Conservation (phyloP, 2,888 invertebrate genomes). For the Pristionchus exspectatus region DNA sequence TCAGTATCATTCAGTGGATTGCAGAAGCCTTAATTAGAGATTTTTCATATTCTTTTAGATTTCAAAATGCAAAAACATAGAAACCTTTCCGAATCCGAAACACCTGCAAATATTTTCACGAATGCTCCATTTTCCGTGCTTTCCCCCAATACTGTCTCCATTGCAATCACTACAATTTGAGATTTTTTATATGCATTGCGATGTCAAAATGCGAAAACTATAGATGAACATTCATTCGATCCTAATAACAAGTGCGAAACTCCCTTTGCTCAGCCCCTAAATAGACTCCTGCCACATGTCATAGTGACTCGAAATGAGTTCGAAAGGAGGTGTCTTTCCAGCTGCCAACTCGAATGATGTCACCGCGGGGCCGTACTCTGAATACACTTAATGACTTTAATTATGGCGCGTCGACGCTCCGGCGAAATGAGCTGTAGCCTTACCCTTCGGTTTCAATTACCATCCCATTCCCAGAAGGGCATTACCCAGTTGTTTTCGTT, state of each 20-base stretch:
- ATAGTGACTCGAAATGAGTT: background rate
- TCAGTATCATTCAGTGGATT: too few relatives aligned
- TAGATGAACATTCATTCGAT: background rate
- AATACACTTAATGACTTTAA: conserved; percentile 28
- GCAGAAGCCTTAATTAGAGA: too few relatives aligned
- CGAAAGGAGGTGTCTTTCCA: conserved; percentile 6
- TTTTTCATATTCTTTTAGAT: too few relatives aligned
- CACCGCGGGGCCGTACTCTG: background rate
- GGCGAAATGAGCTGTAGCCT: background rate
- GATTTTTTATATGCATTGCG: too few relatives aligned
- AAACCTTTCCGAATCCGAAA: too few relatives aligned
- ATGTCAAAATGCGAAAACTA: too few relatives aligned
- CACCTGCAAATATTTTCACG: too few relatives aligned
- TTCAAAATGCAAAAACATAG: too few relatives aligned
- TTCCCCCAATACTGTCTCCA: too few relatives aligned
- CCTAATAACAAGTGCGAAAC: background rate
- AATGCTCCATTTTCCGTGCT: too few relatives aligned
- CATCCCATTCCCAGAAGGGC: background rate
- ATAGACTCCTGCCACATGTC: conserved; percentile 1
- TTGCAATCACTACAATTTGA: too few relatives aligned
- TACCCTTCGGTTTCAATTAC: conserved; percentile 21
- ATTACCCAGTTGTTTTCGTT: background rate
- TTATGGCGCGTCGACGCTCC: background rate
- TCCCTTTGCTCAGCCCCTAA: background rate
- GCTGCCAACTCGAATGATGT: conserved; percentile 31